Percentiles rank a stretch among this genome's conserved stretches.
Evolutionary conservation across 2,113 vertebrate genomes (phyloP).

Genomic region (Anoura caudifer): DNA sequence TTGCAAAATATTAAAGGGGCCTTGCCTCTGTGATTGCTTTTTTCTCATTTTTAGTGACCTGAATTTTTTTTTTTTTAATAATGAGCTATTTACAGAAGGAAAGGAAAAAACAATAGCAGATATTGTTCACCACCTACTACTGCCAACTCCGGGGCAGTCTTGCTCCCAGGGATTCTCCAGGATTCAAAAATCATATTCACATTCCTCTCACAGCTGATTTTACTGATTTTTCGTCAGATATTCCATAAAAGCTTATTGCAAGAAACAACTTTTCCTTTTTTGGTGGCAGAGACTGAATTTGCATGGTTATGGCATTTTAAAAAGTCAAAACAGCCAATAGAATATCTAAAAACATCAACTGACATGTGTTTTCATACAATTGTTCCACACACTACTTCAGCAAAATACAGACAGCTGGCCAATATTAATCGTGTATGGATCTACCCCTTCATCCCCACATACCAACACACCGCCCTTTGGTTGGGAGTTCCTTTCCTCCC

Average conservation of each 20-base stretch:
- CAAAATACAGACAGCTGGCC: neutral
- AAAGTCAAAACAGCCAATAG: neutral
- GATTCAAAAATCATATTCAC: neutral
- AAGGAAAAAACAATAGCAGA: neutral
- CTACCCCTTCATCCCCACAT: rapidly evolving
- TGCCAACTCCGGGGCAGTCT: neutral
- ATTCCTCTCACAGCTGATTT: neutral
- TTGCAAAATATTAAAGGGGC: constrained; percentile 57
- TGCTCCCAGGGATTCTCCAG: neutral
- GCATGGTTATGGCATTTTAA: neutral
- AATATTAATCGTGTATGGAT: neutral
- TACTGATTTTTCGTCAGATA: neutral
- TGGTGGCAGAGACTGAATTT: neutral
- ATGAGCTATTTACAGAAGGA: neutral
- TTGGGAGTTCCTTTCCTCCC: neutral
- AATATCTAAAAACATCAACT: neutral
- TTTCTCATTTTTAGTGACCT: constrained; percentile 21
- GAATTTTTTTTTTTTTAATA: neutral
- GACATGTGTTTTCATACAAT: neutral
- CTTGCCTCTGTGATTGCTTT: constrained; percentile 23
- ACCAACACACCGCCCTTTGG: neutral
- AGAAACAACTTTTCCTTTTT: neutral
- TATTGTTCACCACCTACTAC: neutral
- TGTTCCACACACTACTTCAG: neutral
- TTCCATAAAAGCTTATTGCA: neutral